Base-by-base conservation (phyloP, 2,797 vertebrate genomes). In the Dipus sagitta region DNA sequence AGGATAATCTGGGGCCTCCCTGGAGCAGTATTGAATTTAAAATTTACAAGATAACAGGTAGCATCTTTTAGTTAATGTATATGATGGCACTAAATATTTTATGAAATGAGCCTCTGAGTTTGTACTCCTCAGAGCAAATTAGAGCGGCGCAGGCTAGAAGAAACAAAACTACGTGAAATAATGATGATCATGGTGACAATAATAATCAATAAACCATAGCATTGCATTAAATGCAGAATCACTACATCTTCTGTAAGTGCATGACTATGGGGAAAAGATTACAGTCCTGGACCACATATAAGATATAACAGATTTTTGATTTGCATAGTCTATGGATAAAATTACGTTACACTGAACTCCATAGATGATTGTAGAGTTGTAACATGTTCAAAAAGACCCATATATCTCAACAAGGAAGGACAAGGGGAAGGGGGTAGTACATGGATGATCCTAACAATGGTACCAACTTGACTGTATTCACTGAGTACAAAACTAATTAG, bases 21-120 rank as follows among this genome's bases (percentile, higher is more conserved):
- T 74, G 70, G 72, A 86, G 86, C 23, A 86, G 18, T 74, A 90
- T 34, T 34, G 23, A 94, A 42, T 85, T 95, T 88, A 85, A 96
- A 95, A 92, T 11, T 80, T 92, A 86, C 13, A 71, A 64, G 52
- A 34, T n/a, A 28, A 80, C 90, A 65, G 26, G 77, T 80, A 54
- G 64, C 32, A 38, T 92, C 42, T 38, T 90, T 76, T 26, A 88
- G 76, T 88, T 94, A 93, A 79, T 75, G 58, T 28, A 77, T 78
- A 42, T 93, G 75, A 88, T 84, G 71, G 26, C 58, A 54, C 28
- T 11, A 38, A 65, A 84, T 15, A 72, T 83, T 96, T 87, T 91
- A 92, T 77, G 86, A 70, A 91, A 90, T 88, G 47, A 93, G 30
- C 7, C 75, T 94, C 60, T 87, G 38, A 20, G 60, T 82, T 95